Percentiles rank a stretch among this genome's conserved stretches.
phyloP scores from a whole-genome alignment of 2,888 invertebrate genomes.

The Uloborus plumipes region DNA sequence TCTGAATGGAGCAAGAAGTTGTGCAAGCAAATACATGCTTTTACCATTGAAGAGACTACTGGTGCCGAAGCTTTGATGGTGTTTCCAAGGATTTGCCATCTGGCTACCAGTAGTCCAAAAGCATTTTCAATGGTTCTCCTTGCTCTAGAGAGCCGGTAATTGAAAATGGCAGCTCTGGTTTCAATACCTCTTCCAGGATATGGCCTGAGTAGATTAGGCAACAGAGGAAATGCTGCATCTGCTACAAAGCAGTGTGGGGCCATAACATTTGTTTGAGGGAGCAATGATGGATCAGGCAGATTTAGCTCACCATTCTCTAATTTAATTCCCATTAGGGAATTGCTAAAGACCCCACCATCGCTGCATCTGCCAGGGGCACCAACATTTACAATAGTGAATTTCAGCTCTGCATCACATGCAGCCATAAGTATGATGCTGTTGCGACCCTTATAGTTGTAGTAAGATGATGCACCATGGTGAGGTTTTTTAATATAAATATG shows the following conservation, averaged over 20 bases:
- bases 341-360: constrained; percentile 12
- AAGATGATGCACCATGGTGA: constrained; percentile 5
- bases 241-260: background rate
- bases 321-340: background rate
- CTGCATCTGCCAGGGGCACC: constrained; percentile 1
- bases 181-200: background rate
- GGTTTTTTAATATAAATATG: constrained; percentile 3
- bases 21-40: background rate
- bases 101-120: constrained; percentile 16
- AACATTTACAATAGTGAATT: background rate
- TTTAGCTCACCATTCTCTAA: background rate
- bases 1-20: background rate
- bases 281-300: background rate
- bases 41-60: background rate
- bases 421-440: constrained; percentile 23
- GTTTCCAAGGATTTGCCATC: background rate
- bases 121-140: constrained; percentile 15
- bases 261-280: background rate
- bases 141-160: constrained; percentile 10
- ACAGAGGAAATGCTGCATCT: constrained; percentile 19
- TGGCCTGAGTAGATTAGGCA: constrained; percentile 9
- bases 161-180: background rate
- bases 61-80: background rate
- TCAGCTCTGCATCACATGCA: constrained; percentile 1
- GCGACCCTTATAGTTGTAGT: constrained; percentile 11